phyloP scores from a whole-genome alignment of 2,113 vertebrate species.

The Cacatua alba region DNA sequence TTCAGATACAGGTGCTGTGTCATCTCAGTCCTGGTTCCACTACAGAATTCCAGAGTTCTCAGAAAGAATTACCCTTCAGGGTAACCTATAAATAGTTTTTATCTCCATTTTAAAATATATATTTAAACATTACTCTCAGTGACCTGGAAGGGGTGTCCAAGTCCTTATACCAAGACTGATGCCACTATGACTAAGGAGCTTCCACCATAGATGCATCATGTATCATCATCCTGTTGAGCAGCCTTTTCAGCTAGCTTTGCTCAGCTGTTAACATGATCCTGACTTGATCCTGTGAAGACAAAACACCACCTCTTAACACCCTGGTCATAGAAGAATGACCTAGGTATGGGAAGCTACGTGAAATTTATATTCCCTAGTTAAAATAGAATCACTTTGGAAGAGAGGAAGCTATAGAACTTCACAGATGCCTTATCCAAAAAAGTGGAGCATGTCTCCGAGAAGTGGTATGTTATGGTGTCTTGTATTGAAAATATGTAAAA shows the following conservation, averaged over 20 bases:
- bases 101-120: neutral
- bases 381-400: neutral
- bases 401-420: neutral
- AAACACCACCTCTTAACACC: neutral
- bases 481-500: neutral
- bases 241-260: neutral
- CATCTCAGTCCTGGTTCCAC: neutral
- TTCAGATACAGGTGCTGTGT: neutral
- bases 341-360: neutral
- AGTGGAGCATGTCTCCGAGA: neutral
- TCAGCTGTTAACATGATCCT: neutral
- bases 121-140: neutral
- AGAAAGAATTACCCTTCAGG: neutral
- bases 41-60: neutral
- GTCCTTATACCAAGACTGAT: neutral
- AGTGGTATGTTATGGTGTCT: neutral
- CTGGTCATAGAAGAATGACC: neutral
- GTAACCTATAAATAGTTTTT: neutral
- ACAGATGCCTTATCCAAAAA: neutral
- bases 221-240: neutral
- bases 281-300: neutral
- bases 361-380: neutral
- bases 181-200: neutral
- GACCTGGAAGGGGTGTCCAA: neutral
- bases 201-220: neutral